Conservation (phyloP, 2,888 invertebrate species). For the Callinectes sapidus region DNA sequence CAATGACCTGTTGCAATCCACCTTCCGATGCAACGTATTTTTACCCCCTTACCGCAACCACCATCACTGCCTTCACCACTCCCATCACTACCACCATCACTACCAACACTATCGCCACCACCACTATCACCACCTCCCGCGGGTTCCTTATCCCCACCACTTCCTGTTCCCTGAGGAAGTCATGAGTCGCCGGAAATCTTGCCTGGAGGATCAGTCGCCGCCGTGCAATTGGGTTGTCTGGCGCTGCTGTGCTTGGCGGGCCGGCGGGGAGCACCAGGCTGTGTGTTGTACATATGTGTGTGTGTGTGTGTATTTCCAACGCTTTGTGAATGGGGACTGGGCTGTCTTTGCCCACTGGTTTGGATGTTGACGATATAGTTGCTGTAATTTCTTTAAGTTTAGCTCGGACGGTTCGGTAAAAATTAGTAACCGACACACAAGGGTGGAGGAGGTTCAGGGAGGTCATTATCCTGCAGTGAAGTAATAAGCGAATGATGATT, state of each 20-base stretch:
- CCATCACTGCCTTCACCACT: background rate
- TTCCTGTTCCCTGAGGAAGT: slow-evolving; percentile 9
- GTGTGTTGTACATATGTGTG: background rate
- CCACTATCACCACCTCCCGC: background rate
- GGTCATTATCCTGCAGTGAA: too few species aligned
- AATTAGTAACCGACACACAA: too few species aligned
- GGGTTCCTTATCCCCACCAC: background rate
- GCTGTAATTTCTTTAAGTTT: background rate
- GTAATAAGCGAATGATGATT: too few species aligned
- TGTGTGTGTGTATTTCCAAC: background rate
- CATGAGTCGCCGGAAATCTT: background rate
- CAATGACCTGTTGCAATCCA: background rate
- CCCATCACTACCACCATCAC: background rate
- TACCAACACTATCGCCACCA: background rate
- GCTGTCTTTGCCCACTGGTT: background rate
- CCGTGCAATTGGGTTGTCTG: slow-evolving; percentile 21
- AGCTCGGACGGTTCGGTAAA: too few species aligned
- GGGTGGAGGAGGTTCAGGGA: too few species aligned
- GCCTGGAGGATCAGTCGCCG: slow-evolving; percentile 21
- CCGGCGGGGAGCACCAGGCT: background rate
- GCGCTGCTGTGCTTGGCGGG: background rate
- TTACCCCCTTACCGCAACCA: background rate
- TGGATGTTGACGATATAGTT: background rate
- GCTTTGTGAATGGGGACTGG: background rate
- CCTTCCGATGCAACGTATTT: background rate